Evolutionary conservation across 2,888 invertebrate genomes (phyloP), one percentile per base, ranked within the genome.

Genomic region (Erynnis tages): DNA sequence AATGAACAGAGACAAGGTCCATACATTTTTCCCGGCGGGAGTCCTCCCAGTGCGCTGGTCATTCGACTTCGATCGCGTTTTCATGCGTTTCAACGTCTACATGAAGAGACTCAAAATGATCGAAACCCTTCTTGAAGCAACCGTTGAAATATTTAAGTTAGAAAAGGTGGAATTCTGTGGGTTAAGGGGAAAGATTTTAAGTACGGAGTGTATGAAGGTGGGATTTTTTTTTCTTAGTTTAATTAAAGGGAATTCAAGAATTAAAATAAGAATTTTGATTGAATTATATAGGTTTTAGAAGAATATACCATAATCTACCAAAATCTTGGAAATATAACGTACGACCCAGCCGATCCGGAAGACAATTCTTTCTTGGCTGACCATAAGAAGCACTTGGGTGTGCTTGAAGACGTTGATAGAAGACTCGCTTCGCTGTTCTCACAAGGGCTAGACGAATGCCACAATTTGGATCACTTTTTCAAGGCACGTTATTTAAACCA

Each of bases 81-180:
- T 96, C 66, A 88, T 91, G 70, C 82, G 95, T 4, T 90, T 93
- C 50, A 90, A 93, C 52, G 72, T 89, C 1, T 96, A 93, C 69
- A 82, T 92, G 49, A 84, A 91, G 10, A 88, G 95, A 6, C 79
- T 96, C 1, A 79, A 84, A 44, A 90, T 93, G 67, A 90, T 96
- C 3, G 88, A 94, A 80, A 84, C 88, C 1, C 91, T 98, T 58
- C 92, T 97, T 59, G 92, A 93, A 32, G 93, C 94, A 0, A 94
- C 94, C 0, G 86, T 93, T 1, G 97, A 98, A 73, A 96, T 96
- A 76, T 82, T 93, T 35, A 97, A 97, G 73, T 78, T 98, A 55
- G 98, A 98, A 77, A 96, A 96, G 73, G 93, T 96, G 1, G 95
- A 95, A 69, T 91, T 96, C 50, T 93, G 94, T 32, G 96, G 94